These are phyloP conservation scores for Periophthalmodon schlosseri DNA, from an alignment of 2,113 vertebrate species.

Conservation along the genomic window DNA sequence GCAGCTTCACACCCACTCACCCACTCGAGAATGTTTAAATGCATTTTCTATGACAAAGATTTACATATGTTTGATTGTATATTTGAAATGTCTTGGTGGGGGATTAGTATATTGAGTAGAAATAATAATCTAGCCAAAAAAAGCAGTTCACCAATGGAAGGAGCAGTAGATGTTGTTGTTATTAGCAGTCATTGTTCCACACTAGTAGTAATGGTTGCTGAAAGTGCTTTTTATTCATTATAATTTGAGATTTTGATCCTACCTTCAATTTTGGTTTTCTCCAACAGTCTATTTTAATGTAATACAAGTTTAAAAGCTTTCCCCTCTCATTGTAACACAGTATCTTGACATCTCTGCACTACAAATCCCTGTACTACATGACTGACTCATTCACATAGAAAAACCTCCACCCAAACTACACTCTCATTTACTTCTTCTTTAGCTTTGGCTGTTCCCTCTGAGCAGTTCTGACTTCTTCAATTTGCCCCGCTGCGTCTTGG, in stretches of 20 bases:
- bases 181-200: background rate
- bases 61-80: too few species aligned
- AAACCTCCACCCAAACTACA: constrained; percentile 39
- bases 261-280: constrained; percentile 12
- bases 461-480: constrained; percentile 50
- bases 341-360: constrained; percentile 9
- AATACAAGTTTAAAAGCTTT: constrained; percentile 8
- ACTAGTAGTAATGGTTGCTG: background rate
- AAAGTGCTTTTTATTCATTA: background rate
- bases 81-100: too few species aligned
- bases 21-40: constrained; percentile 18
- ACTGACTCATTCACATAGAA: constrained; percentile 16
- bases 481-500: constrained; percentile 57
- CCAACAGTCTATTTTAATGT: constrained; percentile 16
- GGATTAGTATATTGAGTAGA: too few species aligned
- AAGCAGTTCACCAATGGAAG: background rate
- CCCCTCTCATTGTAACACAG: constrained; percentile 4
- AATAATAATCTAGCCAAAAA: background rate
- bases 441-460: constrained; percentile 40
- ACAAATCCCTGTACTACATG: constrained; percentile 26
- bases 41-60: too few species aligned
- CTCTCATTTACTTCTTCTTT: constrained; percentile 50
- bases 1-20: constrained; percentile 32
- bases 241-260: background rate
- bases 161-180: background rate